A percentile compares a stretch with the other conserved stretches of the same genome.
These are phyloP conservation scores for Selene dorsalis DNA, from an alignment of 2,797 vertebrate species.

Conservation along the genomic window DNA sequence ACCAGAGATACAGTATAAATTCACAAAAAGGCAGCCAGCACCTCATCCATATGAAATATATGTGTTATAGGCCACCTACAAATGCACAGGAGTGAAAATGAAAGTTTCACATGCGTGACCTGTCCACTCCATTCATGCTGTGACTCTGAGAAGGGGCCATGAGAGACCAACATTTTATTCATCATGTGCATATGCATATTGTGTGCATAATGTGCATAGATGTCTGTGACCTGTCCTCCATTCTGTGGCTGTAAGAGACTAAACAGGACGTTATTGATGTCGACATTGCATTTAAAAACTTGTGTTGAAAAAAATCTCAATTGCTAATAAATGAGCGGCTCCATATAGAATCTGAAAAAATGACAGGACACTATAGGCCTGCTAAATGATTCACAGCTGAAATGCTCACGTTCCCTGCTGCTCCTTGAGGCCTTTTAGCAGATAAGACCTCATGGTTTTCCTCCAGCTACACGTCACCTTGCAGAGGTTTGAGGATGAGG, in stretches of 20 bases:
- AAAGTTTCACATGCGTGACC: conserved; percentile 36
- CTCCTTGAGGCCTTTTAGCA: conserved; percentile 46
- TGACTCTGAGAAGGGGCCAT: neutral
- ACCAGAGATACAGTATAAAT: conserved; percentile 29
- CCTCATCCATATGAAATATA: conserved; percentile 53
- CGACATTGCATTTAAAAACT: conserved; percentile 1
- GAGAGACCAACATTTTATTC: conserved; percentile 47
- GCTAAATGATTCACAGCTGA: conserved; percentile 71
- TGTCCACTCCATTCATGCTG: conserved; percentile 3
- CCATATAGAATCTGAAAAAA: conserved; percentile 42
- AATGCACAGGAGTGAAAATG: conserved; percentile 31
- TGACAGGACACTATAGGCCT: conserved; percentile 52
- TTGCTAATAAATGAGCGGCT: conserved; percentile 54
- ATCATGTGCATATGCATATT: conserved; percentile 27
- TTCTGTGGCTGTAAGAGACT: conserved; percentile 6
- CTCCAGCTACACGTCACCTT: conserved; percentile 30
- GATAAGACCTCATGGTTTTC: conserved; percentile 35
- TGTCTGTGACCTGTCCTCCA: conserved; percentile 39
- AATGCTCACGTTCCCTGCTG: conserved; percentile 22
- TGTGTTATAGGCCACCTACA: conserved; percentile 35
- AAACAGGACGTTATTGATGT: conserved; percentile 19
- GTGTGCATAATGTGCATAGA: conserved; percentile 23
- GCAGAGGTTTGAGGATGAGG: conserved; percentile 27
- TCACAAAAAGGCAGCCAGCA: conserved; percentile 38
- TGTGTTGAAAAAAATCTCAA: conserved; percentile 5